Evolutionary conservation across 2,888 invertebrate genomes (phyloP), one percentile per base, ranked within the genome.

Genomic region (Parthenolecanium corni): DNA sequence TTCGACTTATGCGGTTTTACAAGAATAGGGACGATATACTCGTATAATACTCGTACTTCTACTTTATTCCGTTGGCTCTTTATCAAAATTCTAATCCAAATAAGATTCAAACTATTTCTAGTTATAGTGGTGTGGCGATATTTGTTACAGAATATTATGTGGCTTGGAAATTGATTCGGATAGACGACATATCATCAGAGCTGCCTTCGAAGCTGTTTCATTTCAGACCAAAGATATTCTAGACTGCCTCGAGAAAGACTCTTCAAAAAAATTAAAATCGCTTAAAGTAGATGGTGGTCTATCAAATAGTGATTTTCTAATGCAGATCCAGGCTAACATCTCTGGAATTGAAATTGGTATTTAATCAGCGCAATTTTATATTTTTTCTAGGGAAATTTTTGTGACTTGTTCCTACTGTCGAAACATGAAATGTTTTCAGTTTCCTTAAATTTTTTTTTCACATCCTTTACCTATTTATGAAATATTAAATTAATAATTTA

Each of bases 261-360:
- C 90, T 70, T 90, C 90, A 0, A 79, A 87, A 72, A 83, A 86
- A 0, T 75, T 95, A 20, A 79, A 82, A 1, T 86, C 87, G 69
- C 76, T 97, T 0, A 84, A 92, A 73, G 92, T 95, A 0, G 97
- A 98, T 72, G 98, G 98, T 0, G 87, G 85, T 69, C 86, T 98
- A 85, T 88, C 92, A 0, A 81, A 81, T 5, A 97, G 96, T 73
- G 83, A 84, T 71, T 77, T 94, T 2, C 79, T 98, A 51, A 92
- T 97, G 89, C 97, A 98, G 73, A 72, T 97, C 56, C 96, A 97
- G 74, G 91, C 97, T 0, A 96, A 98, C 73, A 79, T 96, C 14
- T 81, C 86, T 53, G 96, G 96, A 0, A 84, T 94, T 68, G 86
- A 90, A 65, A 90, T 97, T 36, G 86, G 90, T 84, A 71, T n/a